These are phyloP conservation scores for Cyprinodon tularosa DNA, from an alignment of 2,113 vertebrate genomes.

Conservation along the genomic window DNA sequence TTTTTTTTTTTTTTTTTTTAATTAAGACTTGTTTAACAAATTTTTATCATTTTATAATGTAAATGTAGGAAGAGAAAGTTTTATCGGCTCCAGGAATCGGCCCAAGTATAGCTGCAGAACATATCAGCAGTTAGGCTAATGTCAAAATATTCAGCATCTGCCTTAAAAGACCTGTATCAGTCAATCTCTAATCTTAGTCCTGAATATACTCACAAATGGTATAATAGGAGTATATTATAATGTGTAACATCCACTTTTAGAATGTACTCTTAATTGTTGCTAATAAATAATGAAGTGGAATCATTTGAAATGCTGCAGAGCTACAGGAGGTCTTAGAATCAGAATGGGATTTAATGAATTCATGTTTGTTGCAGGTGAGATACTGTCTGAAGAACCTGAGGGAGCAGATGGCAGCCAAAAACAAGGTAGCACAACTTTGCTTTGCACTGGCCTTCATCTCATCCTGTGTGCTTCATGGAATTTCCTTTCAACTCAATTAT, in stretches of 20 bases:
- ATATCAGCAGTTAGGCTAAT: too few relatives aligned
- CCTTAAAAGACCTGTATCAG: too few relatives aligned
- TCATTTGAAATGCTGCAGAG: neutral
- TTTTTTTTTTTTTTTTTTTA: too few relatives aligned
- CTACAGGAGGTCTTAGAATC: neutral
- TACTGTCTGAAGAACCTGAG: slow-evolving; percentile 82
- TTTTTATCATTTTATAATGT: too few relatives aligned
- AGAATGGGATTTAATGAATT: neutral
- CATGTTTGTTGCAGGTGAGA: slow-evolving; percentile 73
- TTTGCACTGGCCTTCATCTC: neutral
- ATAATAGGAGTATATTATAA: neutral
- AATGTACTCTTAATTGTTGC: neutral
- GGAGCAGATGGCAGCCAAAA: slow-evolving; percentile 82
- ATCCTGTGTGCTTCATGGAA: slow-evolving; percentile 37
- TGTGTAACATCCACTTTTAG: neutral
- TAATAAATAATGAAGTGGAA: neutral
- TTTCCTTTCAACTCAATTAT: slow-evolving; percentile 25
- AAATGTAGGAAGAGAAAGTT: too few relatives aligned
- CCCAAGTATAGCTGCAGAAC: too few relatives aligned
- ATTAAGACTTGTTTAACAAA: too few relatives aligned
- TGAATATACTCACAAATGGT: too few relatives aligned
- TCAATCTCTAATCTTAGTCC: too few relatives aligned
- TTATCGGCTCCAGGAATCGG: too few relatives aligned
- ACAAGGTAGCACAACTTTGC: slow-evolving; percentile 63
- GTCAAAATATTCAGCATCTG: too few relatives aligned